Base-by-base conservation (phyloP, 2,797 vertebrate genomes). In the Taeniopygia guttata region DNA sequence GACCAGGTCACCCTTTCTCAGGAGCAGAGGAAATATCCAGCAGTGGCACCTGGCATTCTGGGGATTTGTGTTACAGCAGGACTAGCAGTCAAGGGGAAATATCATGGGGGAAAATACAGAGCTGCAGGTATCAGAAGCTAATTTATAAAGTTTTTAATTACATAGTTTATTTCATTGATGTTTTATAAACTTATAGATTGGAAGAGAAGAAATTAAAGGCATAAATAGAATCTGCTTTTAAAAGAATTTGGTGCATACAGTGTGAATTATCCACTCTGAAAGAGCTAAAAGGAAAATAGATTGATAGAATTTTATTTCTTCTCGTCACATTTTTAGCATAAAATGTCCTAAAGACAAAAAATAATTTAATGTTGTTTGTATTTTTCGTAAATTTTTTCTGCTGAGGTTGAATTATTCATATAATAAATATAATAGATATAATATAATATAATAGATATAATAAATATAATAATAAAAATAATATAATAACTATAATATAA, bases 381-480 rank as follows among this genome's bases (percentile, higher is more conserved):
- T 88, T 95, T 89, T 86, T 94, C 64, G 84, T 84, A 92, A 87
- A 81, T 84, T 87, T 4, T 84, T 90, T 91, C 60, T 93, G 19
- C 17, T 75, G 18, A 87, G 91, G 21, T 29, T 73, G 32, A 72
- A 38, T 19, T 17, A 25, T 34, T 23, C 6, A 34, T 7, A 29
- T 49, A n/a, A n/a, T n/a, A n/a, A 72, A 40, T 13, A 40, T 17
- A 17, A 17, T 7, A 43, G 42, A 42, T 42, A 54, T 32, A 21
- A 32, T 52, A 30, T 52, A 10, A 52, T 52, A 29, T 29, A 3
- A 51, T 11, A 45, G 19, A 40, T 14, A 40, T n/a, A 43, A 43
- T 19, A n/a, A n/a, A 68, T 17, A 43, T 43, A 43, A 43, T 17
- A 42, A 40, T 29, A n/a, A 43, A 18, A 52, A 56, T 21, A 46